A percentile compares a stretch with the other conserved stretches of the same genome.
Evolutionary conservation across 2,113 vertebrate genomes (phyloP).

Genomic region (Lagopus muta): DNA sequence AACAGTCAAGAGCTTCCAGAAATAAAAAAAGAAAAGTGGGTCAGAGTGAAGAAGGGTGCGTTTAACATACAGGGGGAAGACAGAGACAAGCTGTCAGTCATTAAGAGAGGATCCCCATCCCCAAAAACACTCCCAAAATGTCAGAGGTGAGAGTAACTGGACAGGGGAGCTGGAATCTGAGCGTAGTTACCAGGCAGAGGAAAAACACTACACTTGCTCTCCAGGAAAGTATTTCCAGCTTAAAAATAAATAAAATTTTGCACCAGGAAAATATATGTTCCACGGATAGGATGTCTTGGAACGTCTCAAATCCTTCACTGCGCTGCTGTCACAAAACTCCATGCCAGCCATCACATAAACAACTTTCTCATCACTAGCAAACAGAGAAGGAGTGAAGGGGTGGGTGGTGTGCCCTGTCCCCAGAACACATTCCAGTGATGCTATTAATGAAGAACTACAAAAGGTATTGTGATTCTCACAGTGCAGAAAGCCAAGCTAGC

Average conservation of each 20-base stretch:
- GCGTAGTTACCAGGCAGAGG: conserved; percentile 15
- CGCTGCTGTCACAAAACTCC: background rate
- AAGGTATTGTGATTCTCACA: background rate
- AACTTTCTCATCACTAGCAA: background rate
- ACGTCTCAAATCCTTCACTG: background rate
- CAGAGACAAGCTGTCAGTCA: conserved; percentile 70
- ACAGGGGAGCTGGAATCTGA: conserved; percentile 40
- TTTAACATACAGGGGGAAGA: background rate
- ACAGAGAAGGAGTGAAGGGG: background rate
- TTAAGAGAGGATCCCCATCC: conserved; percentile 59
- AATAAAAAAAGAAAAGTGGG: conserved; percentile 64
- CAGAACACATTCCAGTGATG: background rate
- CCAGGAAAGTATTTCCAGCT: conserved; percentile 52
- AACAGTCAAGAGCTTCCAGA: conserved; percentile 66
- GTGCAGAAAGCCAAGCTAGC: background rate
- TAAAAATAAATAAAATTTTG: conserved; percentile 35
- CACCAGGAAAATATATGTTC: background rate
- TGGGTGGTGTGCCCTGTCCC: background rate
- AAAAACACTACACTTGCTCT: background rate
- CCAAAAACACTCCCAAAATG: conserved; percentile 49
- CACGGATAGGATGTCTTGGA: conserved; percentile 21
- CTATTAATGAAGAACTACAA: background rate
- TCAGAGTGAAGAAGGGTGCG: conserved; percentile 9
- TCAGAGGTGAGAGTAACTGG: conserved; percentile 62
- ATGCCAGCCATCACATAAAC: conserved; percentile 24